These are phyloP conservation scores for Timema podura DNA, from an alignment of 2,888 invertebrate genomes.

Conservation along the genomic window DNA sequence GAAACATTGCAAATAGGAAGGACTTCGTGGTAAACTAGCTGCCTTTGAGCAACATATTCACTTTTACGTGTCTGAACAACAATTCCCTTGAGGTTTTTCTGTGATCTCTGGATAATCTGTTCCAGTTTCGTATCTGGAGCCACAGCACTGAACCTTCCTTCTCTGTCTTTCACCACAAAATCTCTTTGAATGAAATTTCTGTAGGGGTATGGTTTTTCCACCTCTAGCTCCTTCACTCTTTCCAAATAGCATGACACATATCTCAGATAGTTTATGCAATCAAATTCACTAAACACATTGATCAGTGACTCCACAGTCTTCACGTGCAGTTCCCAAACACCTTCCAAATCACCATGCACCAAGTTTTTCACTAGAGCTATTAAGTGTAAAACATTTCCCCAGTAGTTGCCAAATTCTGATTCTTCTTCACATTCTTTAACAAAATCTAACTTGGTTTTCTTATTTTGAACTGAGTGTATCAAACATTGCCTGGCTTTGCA, in stretches of 20 bases:
- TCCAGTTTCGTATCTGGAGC: constrained; percentile 1
- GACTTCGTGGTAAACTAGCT: background rate
- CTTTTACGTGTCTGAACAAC: constrained; percentile 2
- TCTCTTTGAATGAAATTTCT: background rate
- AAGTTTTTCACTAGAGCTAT: constrained; percentile 5
- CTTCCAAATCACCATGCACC: background rate
- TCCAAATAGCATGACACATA: background rate
- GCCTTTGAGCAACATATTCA: constrained; percentile 10
- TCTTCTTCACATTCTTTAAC: background rate
- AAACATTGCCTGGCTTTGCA: background rate
- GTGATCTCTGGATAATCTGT: background rate
- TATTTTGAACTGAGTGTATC: background rate
- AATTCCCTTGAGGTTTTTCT: constrained; percentile 1
- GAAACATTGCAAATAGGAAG: constrained; percentile 8
- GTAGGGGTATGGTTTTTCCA: background rate
- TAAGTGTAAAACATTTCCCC: constrained; percentile 10
- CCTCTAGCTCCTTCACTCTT: background rate
- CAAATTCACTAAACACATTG: background rate
- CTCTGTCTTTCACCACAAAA: background rate
- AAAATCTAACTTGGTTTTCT: background rate
- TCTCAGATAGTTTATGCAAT: background rate
- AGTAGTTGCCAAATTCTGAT: background rate
- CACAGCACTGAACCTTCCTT: background rate
- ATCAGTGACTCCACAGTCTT: background rate
- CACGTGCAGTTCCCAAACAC: background rate